Evolutionary conservation across 2,797 vertebrate species (phyloP).

Genomic region (Typhlichthys subterraneus): DNA sequence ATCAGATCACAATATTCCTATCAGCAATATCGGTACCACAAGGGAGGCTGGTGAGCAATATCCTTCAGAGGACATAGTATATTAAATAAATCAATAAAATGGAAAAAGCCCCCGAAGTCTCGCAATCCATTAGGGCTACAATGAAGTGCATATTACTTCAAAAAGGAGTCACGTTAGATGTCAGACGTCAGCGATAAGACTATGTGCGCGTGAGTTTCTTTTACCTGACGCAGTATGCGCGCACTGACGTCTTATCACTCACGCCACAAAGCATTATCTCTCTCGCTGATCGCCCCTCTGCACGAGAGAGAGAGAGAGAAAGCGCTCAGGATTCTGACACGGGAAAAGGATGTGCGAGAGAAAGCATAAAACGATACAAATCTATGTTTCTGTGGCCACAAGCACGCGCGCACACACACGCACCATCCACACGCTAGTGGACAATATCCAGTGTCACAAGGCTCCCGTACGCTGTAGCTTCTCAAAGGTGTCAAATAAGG

Average conservation of each 20-base stretch:
- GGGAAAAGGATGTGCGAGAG: conserved; percentile 56
- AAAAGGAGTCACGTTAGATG: conserved; percentile 68
- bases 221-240: neutral
- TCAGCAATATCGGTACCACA: conserved; percentile 39
- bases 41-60: conserved; percentile 37
- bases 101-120: conserved; percentile 52
- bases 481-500: conserved; percentile 62
- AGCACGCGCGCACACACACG: conserved; percentile 56
- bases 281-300: conserved; percentile 62
- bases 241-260: conserved; percentile 66
- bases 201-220: conserved; percentile 38
- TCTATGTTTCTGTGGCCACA: conserved; percentile 55
- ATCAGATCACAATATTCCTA: conserved; percentile 36
- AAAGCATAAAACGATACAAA: conserved; percentile 57
- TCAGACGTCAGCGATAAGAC: conserved; percentile 66
- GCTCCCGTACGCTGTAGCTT: conserved; percentile 21
- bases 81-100: conserved; percentile 64
- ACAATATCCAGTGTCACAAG: conserved; percentile 10
- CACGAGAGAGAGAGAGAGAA: conserved; percentile 61
- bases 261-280: conserved; percentile 65
- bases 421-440: conserved; percentile 13
- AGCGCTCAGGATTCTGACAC: conserved; percentile 35
- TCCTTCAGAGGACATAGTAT: conserved; percentile 65
- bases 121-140: conserved; percentile 54
- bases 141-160: conserved; percentile 56